Conservation (phyloP, 2,888 invertebrate species). For the Apamea anceps region DNA sequence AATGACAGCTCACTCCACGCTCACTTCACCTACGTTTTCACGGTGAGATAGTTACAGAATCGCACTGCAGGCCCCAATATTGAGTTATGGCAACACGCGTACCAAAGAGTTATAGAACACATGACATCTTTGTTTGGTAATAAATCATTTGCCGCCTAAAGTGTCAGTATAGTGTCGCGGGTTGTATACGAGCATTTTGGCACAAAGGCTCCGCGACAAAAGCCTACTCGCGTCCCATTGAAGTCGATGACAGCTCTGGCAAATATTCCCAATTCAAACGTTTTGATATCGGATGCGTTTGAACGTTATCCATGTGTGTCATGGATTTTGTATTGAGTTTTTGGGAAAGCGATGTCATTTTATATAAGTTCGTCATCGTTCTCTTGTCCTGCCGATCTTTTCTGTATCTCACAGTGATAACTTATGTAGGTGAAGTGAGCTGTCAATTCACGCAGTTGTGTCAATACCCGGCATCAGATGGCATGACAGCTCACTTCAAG, state of each 20-base stretch:
- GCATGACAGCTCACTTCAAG: not conserved
- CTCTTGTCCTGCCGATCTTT: not conserved
- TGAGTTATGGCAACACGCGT: constrained; percentile 19
- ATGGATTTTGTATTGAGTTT: constrained; percentile 29
- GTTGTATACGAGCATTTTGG: constrained; percentile 61
- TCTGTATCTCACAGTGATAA: not conserved
- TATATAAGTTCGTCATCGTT: not conserved
- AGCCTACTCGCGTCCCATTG: constrained; percentile 63
- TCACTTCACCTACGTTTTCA: no score
- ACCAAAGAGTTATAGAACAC: constrained; percentile 54
- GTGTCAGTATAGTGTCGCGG: constrained; percentile 51
- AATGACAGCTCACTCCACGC: no score
- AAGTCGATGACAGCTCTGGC: constrained; percentile 65
- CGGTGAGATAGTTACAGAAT: no score
- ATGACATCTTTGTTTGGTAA: constrained; percentile 56
- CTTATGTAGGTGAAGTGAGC: not conserved
- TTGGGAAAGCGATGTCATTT: constrained; percentile 4
- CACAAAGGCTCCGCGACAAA: constrained; percentile 65
- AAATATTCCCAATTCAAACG: constrained; percentile 67
- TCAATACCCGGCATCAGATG: not conserved
- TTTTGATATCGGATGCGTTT: constrained; percentile 58
- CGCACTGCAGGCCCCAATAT: not conserved
- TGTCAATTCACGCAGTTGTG: not conserved
- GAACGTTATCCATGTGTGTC: constrained; percentile 46
- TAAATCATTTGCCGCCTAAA: constrained; percentile 67